These are phyloP conservation scores for Neotoxoptera formosana DNA, from an alignment of 1,140 invertebrate species.

Conservation along the genomic window DNA sequence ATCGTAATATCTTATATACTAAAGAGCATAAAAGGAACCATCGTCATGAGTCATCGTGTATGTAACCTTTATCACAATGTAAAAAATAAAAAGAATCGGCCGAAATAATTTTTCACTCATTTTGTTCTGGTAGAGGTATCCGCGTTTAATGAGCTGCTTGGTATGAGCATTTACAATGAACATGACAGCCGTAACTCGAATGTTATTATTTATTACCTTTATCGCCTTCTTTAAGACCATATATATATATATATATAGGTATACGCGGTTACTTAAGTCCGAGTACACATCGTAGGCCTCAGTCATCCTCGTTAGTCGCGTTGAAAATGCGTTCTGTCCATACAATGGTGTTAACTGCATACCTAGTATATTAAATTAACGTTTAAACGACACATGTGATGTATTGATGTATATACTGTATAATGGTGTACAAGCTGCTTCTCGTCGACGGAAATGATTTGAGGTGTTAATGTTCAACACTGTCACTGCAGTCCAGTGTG, in stretches of 20 bases:
- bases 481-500: not conserved
- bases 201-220: constrained; percentile 33
- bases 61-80: constrained; percentile 45
- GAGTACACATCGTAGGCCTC: not conserved
- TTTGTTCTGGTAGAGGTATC: not conserved
- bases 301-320: constrained; percentile 29
- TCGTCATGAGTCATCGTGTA: constrained; percentile 49
- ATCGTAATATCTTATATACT: no score
- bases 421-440: not conserved
- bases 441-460: not conserved
- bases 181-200: not conserved
- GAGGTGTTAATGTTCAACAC: not conserved
- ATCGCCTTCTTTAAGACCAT: not conserved
- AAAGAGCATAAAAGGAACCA: not conserved
- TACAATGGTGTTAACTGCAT: constrained; percentile 15
- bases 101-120: constrained; percentile 41
- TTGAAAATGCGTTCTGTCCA: not conserved
- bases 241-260: no score
- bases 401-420: not conserved
- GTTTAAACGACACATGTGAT: not conserved
- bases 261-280: not conserved
- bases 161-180: not conserved
- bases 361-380: not conserved
- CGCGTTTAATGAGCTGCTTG: not conserved
- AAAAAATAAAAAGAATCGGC: constrained; percentile 31